Base-by-base conservation (phyloP, 2,113 vertebrate species). In the Hepsetus odoe region DNA sequence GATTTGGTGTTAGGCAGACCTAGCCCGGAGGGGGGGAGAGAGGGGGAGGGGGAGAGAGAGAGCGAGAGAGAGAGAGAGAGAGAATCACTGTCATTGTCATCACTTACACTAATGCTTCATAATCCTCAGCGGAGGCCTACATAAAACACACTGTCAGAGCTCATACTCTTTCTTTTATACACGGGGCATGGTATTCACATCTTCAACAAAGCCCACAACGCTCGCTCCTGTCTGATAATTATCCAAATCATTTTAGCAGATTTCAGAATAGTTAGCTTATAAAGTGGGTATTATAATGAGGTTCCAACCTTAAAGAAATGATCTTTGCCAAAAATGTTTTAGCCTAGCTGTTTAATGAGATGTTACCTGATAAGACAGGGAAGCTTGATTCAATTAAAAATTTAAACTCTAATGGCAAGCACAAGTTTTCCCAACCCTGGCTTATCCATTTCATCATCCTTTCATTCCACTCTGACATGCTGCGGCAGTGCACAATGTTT, bases 101-200 rank as follows among this genome's bases (percentile, higher is more conserved):
- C 65, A 69, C 26, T 30, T 78, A 68, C 69, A 73, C 69, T 80
- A 80, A 82, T 77, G 70, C 74, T 64, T 73, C 24, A 62, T 82
- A 80, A 82, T 80, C 80, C 74, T 71, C 71, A 62, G 38, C 35
- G 69, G 58, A 56, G 42, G 58, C 74, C 69, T 74, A 77, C n/a
- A 73, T 65, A 82, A 77, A 82, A 35, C 61, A 40, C 14, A n/a
- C 77, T 61, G 58, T 85, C 74, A 66, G 71, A 80, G 67, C 40
- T 51, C 73, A 74, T 69, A 72, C 33, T 55, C 42, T 67, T 65
- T 71, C 44, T 22, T 55, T 67, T 82, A 73, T 72, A 46, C 20
- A 55, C 24, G 40, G 24, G 12, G 32, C 11, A 62, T 14, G n/a
- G 11, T 38, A 40, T 53, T 58, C 74, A 76, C 38, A 40, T 55